A percentile compares a stretch with the other conserved stretches of the same genome.
phyloP scores from a whole-genome alignment of 2,113 vertebrate species.

The Mesitornis unicolor region DNA sequence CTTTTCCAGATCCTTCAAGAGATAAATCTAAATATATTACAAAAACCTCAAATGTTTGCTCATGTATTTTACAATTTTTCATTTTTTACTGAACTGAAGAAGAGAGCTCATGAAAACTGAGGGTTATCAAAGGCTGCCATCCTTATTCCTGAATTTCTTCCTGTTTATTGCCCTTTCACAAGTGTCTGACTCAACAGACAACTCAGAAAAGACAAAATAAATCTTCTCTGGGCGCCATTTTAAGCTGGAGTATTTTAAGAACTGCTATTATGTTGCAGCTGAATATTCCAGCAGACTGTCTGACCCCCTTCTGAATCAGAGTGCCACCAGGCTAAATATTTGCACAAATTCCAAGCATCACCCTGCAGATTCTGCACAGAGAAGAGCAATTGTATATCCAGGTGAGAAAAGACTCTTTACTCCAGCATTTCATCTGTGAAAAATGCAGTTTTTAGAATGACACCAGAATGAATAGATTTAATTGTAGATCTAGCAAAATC shows the following conservation, averaged over 20 bases:
- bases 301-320: slow-evolving; percentile 13
- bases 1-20: neutral
- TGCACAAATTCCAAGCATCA: neutral
- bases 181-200: slow-evolving; percentile 43
- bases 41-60: neutral
- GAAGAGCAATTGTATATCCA: neutral
- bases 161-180: slow-evolving; percentile 4
- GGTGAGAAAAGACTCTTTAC: neutral
- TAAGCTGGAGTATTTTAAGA: slow-evolving; percentile 41
- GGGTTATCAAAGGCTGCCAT: neutral
- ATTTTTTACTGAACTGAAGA: neutral
- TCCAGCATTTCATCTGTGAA: neutral
- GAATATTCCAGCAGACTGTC: slow-evolving; percentile 6
- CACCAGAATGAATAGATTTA: neutral
- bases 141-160: neutral
- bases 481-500: neutral
- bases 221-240: slow-evolving; percentile 8
- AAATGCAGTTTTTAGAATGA: neutral
- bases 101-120: neutral
- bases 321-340: neutral
- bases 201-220: slow-evolving; percentile 35
- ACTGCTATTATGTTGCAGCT: slow-evolving; percentile 20
- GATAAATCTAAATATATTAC: neutral
- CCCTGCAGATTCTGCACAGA: neutral
- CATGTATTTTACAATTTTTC: neutral